Conservation (phyloP, 2,888 invertebrate genomes). For the Kryphioiulus occultus region DNA sequence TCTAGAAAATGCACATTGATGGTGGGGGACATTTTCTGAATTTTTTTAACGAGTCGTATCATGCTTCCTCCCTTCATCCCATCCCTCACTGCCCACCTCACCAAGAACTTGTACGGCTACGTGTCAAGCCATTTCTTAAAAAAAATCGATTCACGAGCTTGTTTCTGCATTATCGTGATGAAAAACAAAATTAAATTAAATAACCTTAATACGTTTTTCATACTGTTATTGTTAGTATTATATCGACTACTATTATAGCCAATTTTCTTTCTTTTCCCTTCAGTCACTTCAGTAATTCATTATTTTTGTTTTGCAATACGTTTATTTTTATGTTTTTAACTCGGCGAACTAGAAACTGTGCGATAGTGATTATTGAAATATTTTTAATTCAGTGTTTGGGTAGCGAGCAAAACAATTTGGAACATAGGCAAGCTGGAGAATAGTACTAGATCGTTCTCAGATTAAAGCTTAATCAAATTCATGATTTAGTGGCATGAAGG, state of each 20-base stretch:
- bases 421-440: neutral
- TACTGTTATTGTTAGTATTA: conserved; percentile 31
- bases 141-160: neutral
- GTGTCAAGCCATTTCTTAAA: conserved; percentile 2
- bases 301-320: conserved; percentile 6
- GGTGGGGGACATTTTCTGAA: conserved; percentile 15
- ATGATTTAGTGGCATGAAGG: neutral
- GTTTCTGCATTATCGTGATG: conserved; percentile 24
- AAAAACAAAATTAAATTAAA: conserved; percentile 20
- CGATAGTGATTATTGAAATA: neutral
- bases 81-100: conserved; percentile 14
- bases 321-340: neutral
- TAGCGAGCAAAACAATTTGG: neutral
- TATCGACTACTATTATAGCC: conserved; percentile 27
- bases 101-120: neutral
- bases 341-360: neutral
- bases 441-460: neutral
- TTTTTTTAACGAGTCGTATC: neutral
- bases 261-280: neutral
- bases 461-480: neutral
- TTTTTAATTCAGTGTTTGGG: conserved; percentile 3
- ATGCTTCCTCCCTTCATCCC: conserved; percentile 7
- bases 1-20: neutral
- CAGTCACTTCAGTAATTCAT: neutral
- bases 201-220: conserved; percentile 33